phyloP scores from a whole-genome alignment of 2,888 invertebrate genomes.

The Rotaria socialis region DNA sequence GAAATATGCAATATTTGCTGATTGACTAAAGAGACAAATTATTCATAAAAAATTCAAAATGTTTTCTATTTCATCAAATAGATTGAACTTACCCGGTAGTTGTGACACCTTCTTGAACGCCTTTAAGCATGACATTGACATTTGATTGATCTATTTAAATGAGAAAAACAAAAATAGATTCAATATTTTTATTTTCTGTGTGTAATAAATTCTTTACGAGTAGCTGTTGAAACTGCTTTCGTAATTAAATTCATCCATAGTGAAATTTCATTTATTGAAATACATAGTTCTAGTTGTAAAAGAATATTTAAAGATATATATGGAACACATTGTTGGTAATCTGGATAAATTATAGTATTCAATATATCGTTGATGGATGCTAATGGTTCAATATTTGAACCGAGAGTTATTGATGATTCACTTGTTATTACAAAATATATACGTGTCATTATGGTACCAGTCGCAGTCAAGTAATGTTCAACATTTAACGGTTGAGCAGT shows the following conservation, averaged over 20 bases:
- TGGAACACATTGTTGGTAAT: slow-evolving; percentile 5
- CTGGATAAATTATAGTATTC: neutral
- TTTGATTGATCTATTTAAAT: neutral
- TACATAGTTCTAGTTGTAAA: neutral
- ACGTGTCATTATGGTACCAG: slow-evolving; percentile 1
- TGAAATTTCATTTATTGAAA: neutral
- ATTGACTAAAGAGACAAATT: neutral
- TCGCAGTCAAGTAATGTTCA: neutral
- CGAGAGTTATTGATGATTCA: neutral
- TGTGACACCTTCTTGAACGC: slow-evolving; percentile 2
- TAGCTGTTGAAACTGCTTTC: neutral
- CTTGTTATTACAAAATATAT: neutral
- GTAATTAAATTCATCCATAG: neutral
- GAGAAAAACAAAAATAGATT: too few relatives aligned
- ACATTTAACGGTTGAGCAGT: neutral
- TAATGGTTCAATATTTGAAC: slow-evolving; percentile 33
- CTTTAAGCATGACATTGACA: slow-evolving; percentile 12
- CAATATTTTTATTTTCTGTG: too few relatives aligned
- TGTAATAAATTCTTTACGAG: neutral
- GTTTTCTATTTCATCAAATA: neutral
- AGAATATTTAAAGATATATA: slow-evolving; percentile 13
- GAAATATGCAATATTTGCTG: slow-evolving; percentile 17
- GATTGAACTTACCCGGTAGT: neutral
- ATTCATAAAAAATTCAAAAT: too few relatives aligned
- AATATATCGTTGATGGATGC: neutral